A percentile compares a stretch with the other conserved stretches of the same genome.
phyloP scores from a whole-genome alignment of 2,888 invertebrate species.

The Silvanus unidentatus region DNA sequence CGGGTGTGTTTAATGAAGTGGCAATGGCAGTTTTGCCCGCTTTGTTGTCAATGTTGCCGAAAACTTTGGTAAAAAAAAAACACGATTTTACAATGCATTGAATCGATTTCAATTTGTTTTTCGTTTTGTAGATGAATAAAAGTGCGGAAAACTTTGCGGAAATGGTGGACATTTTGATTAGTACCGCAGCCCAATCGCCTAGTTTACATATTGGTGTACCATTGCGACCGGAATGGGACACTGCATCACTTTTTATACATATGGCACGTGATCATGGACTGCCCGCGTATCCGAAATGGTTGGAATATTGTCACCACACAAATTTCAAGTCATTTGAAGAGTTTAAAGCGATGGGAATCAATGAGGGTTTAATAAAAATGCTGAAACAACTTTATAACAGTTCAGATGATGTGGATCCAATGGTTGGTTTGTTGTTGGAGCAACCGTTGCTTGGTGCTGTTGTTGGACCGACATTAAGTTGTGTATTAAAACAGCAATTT shows the following conservation, averaged over 20 bases:
- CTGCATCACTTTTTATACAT: constrained; percentile 53
- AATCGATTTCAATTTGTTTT: background rate
- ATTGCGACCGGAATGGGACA: constrained; percentile 43
- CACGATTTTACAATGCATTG: background rate
- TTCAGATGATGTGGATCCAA: constrained; percentile 75
- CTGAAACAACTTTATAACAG: constrained; percentile 63
- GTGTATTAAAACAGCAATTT: constrained; percentile 78
- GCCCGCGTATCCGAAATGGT: constrained; percentile 63
- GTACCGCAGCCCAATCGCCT: constrained; percentile 58
- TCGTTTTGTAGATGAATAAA: constrained; percentile 50
- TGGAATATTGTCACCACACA: constrained; percentile 58
- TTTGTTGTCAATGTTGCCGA: constrained; percentile 70
- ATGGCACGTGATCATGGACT: constrained; percentile 76
- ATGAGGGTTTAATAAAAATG: constrained; percentile 55
- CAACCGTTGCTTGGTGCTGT: constrained; percentile 71
- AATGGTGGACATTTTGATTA: constrained; percentile 57
- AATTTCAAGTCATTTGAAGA: constrained; percentile 44
- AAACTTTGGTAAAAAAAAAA: constrained; percentile 53
- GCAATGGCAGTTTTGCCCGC: constrained; percentile 69
- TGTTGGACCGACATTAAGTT: constrained; percentile 85
- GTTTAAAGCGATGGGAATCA: constrained; percentile 53
- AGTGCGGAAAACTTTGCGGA: constrained; percentile 48
- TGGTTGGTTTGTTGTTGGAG: constrained; percentile 80
- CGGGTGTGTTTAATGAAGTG: constrained; percentile 73
- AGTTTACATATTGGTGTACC: constrained; percentile 50